phyloP scores from a whole-genome alignment of 2,113 vertebrate species.

The Oncorhynchus kisutch region DNA sequence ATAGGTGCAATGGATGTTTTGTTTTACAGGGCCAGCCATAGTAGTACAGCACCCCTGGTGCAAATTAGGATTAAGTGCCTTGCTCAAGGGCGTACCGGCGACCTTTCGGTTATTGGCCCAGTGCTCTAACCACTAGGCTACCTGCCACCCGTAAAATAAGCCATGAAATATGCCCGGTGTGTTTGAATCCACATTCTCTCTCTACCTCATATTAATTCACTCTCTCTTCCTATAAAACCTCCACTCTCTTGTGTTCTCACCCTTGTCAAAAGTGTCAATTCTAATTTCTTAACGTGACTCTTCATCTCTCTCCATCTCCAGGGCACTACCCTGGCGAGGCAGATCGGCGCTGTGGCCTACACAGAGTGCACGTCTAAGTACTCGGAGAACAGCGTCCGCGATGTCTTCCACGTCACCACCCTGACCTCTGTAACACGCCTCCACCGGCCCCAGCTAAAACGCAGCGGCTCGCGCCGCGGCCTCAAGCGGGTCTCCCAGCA shows the following conservation, averaged over 20 bases:
- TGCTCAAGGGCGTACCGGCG: no score
- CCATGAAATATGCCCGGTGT: no score
- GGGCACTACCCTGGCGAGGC: slow-evolving; percentile 85
- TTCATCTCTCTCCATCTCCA: slow-evolving; percentile 43
- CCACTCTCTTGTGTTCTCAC: background rate
- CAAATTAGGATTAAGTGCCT: no score
- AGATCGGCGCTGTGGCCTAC: slow-evolving; percentile 90
- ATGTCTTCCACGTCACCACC: slow-evolving; percentile 91
- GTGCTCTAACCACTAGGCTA: no score
- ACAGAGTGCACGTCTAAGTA: slow-evolving; percentile 91
- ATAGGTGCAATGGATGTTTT: no score
- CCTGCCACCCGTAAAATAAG: no score
- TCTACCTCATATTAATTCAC: background rate
- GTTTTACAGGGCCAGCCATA: no score
- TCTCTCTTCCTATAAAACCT: background rate
- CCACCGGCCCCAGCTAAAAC: slow-evolving; percentile 77
- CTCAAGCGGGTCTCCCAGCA: slow-evolving; percentile 86
- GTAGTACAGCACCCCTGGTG: no score
- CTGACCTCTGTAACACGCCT: slow-evolving; percentile 81
- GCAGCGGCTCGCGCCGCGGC: slow-evolving; percentile 80
- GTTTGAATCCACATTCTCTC: no score
- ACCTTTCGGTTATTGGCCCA: no score
- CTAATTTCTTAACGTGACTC: background rate
- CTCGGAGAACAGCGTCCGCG: slow-evolving; percentile 92
- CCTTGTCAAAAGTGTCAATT: background rate